phyloP scores from a whole-genome alignment of 2,113 vertebrate genomes.

The Thinocorus orbignyianus region DNA sequence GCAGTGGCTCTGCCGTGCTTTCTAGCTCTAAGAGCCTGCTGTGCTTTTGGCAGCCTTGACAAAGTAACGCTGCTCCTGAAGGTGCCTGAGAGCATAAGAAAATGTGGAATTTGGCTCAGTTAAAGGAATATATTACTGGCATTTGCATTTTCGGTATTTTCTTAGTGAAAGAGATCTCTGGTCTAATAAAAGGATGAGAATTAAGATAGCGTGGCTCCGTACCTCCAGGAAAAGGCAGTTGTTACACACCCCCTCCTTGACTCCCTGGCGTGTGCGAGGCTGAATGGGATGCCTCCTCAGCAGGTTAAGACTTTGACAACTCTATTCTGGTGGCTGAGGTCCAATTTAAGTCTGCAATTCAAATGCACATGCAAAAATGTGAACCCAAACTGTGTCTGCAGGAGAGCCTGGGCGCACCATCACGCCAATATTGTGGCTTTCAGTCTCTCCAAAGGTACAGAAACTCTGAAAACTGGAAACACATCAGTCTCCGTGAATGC shows the following conservation, averaged over 20 bases:
- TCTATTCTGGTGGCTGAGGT: neutral
- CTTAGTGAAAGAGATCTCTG: neutral
- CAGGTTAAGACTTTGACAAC: neutral
- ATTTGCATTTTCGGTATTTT: slow-evolving; percentile 35
- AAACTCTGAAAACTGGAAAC: neutral
- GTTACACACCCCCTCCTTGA: neutral
- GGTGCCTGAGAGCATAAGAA: neutral
- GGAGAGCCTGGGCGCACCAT: neutral
- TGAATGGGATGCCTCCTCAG: neutral
- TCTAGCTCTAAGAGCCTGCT: neutral
- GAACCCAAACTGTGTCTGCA: neutral
- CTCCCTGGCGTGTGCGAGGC: fast-evolving
- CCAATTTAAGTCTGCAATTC: neutral
- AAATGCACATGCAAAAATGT: neutral
- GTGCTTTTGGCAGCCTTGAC: neutral
- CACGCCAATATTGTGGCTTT: neutral
- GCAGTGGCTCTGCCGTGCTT: neutral
- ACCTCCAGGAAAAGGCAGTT: neutral
- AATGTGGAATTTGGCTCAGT: slow-evolving; percentile 3
- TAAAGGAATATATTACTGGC: neutral
- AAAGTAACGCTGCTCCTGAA: neutral
- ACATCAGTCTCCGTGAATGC: neutral
- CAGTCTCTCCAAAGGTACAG: neutral
- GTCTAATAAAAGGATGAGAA: slow-evolving; percentile 2
- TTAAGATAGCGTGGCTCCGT: neutral